phyloP scores from a whole-genome alignment of 2,113 vertebrate species.

The Tyrannus savana region DNA sequence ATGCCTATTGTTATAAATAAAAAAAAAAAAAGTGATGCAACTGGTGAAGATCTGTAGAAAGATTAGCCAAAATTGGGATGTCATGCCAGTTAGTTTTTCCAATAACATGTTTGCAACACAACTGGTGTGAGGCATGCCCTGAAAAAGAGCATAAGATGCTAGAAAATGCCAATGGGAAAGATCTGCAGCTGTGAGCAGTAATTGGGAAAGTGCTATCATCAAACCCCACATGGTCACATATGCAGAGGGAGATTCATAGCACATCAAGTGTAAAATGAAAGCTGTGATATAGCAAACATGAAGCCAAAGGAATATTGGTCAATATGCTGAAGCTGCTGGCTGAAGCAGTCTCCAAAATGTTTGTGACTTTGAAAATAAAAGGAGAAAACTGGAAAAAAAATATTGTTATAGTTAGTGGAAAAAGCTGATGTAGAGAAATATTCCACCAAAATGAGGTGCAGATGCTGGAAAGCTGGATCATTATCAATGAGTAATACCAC shows the following conservation, averaged over 20 bases:
- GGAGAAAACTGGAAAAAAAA: neutral
- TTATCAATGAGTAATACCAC: conserved; percentile 46
- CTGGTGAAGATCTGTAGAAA: neutral
- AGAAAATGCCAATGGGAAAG: conserved; percentile 44
- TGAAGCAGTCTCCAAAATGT: neutral
- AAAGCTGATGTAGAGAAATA: conserved; percentile 1
- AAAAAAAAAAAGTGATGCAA: neutral
- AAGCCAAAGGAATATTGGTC: conserved; percentile 35
- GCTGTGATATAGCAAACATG: neutral
- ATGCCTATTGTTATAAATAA: neutral
- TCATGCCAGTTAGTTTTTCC: neutral
- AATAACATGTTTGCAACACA: neutral
- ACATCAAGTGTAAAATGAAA: conserved; percentile 61
- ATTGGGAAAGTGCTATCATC: conserved; percentile 65
- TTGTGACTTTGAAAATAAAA: conserved; percentile 4
- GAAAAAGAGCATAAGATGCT: conserved; percentile 26
- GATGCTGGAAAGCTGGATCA: conserved; percentile 27
- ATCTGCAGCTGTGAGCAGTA: conserved; percentile 66
- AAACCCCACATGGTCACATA: conserved; percentile 54
- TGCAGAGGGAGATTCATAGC: conserved; percentile 39
- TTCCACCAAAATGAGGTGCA: conserved; percentile 33
- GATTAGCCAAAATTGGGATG: neutral
- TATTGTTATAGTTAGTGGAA: neutral
- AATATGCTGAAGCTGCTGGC: conserved; percentile 11
- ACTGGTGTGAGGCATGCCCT: neutral